Evolutionary conservation across 2,888 invertebrate genomes (phyloP), one percentile per base, ranked within the genome.

Genomic region (Scrobipalpa costella): DNA sequence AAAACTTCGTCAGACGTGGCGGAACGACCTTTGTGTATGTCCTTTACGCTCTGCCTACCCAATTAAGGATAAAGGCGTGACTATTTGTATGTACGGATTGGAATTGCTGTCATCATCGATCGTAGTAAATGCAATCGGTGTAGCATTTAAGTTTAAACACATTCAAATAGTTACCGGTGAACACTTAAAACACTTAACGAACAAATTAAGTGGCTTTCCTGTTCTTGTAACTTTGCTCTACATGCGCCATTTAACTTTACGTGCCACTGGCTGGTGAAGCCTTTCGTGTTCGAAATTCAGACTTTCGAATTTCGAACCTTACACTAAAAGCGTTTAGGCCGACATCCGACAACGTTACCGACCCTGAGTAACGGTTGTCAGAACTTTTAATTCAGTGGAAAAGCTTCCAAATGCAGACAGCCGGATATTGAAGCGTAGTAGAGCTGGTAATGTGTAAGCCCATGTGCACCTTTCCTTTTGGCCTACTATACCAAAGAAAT

Each of bases 341-440:
- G 55, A 15, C 55, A 58, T 7, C 44, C 7, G 55, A 15, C 55
- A 58, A 40, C 59, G 21, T 60, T 60, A 49, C 33, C 49, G 21
- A 44, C 15, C 47, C 7, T n/a, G 33, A 49, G 27, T 47, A 8
- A n/a, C 33, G 55, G 27, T 15, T n/a, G 17, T 15, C 17, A 8
- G 49, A 58, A 50, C 36, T 33, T 34, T 19, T 21, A 57, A 57
- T 17, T 63, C 58, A 61, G 8, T 15, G 55, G 15, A 57, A 38
- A 50, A 33, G 65, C 63, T 68, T 17, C 58, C 55, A 66, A 59
- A 64, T 65, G 64, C 74, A 69, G 84, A 80, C 85, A 77, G 72
- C 84, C 88, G 90, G 90, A 90, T 86, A 90, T 90, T 86, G 76
- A 66, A 49, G 49, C 11, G 1, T 49, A 19, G 17, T 49, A 49